These are phyloP conservation scores for Drosophila maculinotata DNA, from an alignment of 2,888 invertebrate species.

Conservation along the genomic window DNA sequence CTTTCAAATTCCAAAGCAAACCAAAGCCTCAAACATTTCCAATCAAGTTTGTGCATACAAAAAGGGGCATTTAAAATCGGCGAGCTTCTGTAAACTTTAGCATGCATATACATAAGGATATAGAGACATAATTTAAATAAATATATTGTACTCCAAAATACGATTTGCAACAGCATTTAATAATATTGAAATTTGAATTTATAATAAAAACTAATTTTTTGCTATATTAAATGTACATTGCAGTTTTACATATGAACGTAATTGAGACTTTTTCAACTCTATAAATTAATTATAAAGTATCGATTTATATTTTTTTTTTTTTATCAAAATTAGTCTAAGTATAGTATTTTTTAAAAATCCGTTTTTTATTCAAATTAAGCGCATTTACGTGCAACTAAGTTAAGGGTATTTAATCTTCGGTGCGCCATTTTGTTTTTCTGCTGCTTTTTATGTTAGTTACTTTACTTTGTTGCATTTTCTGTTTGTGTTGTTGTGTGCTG, in stretches of 20 bases:
- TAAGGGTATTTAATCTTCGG: conserved; percentile 31
- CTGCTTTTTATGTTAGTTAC: conserved; percentile 4
- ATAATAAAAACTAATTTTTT: neutral
- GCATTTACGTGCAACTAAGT: neutral
- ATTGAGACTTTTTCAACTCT: neutral
- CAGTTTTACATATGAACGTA: neutral
- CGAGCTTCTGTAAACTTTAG: neutral
- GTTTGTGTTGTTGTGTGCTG: conserved; percentile 6
- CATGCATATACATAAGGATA: neutral
- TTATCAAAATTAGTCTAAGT: too few relatives aligned
- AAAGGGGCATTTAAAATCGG: neutral
- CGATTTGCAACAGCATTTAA: neutral
- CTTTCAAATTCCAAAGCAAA: conserved; percentile 9
- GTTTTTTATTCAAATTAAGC: too few relatives aligned
- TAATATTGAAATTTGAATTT: neutral
- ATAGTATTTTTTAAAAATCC: too few relatives aligned
- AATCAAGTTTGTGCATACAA: neutral
- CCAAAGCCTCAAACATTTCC: neutral
- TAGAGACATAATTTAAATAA: neutral
- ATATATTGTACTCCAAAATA: neutral
- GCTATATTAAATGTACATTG: neutral
- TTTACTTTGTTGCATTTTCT: conserved; percentile 24
- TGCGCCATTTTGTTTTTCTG: neutral
- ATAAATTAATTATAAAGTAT: too few relatives aligned
- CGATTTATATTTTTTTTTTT: too few relatives aligned